Conservation (phyloP, 2,888 invertebrate genomes). For the Bombylius discolor region DNA sequence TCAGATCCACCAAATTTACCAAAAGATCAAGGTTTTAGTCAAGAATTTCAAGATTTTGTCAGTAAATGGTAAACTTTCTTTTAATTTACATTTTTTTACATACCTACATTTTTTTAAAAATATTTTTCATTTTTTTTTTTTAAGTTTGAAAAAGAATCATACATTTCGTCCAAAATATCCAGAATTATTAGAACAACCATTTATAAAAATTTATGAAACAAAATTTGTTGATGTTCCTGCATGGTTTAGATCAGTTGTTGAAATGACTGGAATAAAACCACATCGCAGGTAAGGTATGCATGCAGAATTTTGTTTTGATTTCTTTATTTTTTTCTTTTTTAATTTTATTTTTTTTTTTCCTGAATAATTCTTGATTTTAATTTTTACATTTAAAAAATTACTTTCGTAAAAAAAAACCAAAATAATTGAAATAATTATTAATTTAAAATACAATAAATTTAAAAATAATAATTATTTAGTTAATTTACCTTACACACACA, state of each 20-base stretch:
- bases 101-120: not conserved
- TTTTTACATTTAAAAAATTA: no score
- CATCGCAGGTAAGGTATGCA: conserved; percentile 28
- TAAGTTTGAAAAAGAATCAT: conserved; percentile 85
- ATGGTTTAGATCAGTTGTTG: conserved; percentile 65
- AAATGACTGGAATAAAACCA: conserved; percentile 36
- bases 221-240: conserved; percentile 60
- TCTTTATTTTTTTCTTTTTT: not conserved
- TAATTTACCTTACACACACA: no score
- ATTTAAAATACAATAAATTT: no score
- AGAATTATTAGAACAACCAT: conserved; percentile 74
- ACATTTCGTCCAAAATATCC: conserved; percentile 87
- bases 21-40: conserved; percentile 58
- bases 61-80: conserved; percentile 58
- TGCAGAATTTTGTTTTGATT: not conserved
- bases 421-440: no score
- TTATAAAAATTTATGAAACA: conserved; percentile 67
- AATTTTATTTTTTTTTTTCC: not conserved
- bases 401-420: no score
- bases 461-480: no score
- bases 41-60: conserved; percentile 83
- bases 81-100: not conserved
- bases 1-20: conserved; percentile 82
- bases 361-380: no score
- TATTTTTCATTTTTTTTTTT: not conserved